phyloP scores from a whole-genome alignment of 53 echinoderm and acorn worm species.

The Pentamera pediparva region DNA sequence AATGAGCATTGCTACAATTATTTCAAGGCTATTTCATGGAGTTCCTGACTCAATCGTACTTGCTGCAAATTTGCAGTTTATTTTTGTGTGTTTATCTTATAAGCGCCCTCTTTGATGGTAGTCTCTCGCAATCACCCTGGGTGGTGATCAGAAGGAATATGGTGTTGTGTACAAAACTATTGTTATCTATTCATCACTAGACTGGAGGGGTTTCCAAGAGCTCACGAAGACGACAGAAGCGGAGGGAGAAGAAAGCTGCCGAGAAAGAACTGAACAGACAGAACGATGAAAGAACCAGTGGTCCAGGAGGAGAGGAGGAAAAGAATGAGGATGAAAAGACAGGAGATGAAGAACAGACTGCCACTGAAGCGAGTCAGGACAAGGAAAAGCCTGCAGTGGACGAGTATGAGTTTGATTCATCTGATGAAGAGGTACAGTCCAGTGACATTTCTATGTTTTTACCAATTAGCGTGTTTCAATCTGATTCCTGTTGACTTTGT shows the following conservation, averaged over 20 bases:
- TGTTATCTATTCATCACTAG: not conserved
- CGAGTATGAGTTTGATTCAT: constrained; percentile 98
- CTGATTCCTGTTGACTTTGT: no score
- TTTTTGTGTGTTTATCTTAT: no score
- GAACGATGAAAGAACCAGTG: constrained; percentile 27
- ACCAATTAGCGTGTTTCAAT: no score
- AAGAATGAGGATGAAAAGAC: not conserved
- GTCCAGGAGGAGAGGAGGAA: not conserved
- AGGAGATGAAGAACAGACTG: not conserved
- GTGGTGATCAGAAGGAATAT: no score
- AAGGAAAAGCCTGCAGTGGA: constrained; percentile 16
- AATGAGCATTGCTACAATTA: no score
- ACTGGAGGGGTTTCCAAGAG: not conserved
- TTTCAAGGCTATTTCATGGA: no score
- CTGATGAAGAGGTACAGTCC: constrained; percentile 93
- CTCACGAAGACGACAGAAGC: not conserved
- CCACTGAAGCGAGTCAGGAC: not conserved
- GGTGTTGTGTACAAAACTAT: no score
- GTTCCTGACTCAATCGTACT: no score
- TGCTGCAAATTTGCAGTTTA: no score
- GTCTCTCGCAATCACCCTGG: no score
- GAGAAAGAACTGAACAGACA: constrained; percentile 7
- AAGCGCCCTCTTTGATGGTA: no score
- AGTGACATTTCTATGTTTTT: no score
- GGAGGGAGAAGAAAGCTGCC: not conserved